Conservation (phyloP, 2,888 invertebrate genomes). For the Automeris io region DNA sequence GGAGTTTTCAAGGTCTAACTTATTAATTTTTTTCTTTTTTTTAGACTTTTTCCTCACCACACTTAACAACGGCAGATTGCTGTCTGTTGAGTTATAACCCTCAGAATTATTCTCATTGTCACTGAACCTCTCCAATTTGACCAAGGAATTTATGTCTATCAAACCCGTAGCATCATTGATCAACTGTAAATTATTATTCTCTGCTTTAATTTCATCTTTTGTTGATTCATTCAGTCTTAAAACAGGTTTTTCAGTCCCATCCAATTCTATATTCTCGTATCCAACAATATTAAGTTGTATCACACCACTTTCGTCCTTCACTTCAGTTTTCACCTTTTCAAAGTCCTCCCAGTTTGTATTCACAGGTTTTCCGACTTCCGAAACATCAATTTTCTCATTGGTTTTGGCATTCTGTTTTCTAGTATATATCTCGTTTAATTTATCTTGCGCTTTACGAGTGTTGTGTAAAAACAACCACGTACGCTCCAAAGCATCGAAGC, state of each 20-base stretch:
- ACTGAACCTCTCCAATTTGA: constrained; percentile 40
- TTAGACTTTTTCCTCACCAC: constrained; percentile 38
- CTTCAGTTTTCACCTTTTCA: constrained; percentile 31
- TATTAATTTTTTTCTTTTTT: constrained; percentile 26
- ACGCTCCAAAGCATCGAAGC: constrained; percentile 60
- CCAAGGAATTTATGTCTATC: constrained; percentile 22
- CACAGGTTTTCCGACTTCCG: constrained; percentile 42
- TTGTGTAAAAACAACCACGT: constrained; percentile 60
- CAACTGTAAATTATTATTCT: too few relatives aligned
- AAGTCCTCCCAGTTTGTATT: constrained; percentile 55
- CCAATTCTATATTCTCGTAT: too few relatives aligned
- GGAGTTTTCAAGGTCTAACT: constrained; percentile 11
- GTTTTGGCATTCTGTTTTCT: constrained; percentile 22
- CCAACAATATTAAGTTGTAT: constrained; percentile 10
- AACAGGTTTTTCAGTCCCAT: too few relatives aligned
- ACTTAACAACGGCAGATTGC: constrained; percentile 44
- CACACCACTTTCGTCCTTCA: neutral
- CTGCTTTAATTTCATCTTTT: too few relatives aligned
- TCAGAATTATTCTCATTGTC: constrained; percentile 31
- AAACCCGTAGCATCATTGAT: constrained; percentile 29
- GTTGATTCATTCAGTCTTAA: too few relatives aligned
- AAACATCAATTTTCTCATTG: constrained; percentile 16
- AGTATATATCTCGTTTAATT: constrained; percentile 37
- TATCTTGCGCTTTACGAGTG: constrained; percentile 51
- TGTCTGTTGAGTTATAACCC: constrained; percentile 44